Evolutionary conservation across 2,113 vertebrate species (phyloP).

Genomic region (Spea multiplicata): DNA sequence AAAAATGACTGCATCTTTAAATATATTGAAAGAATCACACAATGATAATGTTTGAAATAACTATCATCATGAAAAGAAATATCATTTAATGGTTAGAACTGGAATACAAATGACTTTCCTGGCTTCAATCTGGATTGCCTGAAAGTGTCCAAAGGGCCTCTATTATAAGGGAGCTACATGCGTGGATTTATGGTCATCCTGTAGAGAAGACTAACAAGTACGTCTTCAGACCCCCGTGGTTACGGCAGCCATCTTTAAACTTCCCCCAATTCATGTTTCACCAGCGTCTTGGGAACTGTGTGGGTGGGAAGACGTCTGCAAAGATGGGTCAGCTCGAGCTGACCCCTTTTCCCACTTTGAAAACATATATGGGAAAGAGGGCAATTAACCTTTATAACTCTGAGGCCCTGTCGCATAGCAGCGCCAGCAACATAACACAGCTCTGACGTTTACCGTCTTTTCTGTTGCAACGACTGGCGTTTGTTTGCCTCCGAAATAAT

Average conservation of each 20-base stretch:
- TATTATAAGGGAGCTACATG: no score
- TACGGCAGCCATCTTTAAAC: not conserved
- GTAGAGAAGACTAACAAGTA: no score
- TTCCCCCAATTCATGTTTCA: not conserved
- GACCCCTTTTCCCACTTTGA: slow-evolving; percentile 17
- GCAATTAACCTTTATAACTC: slow-evolving; percentile 43
- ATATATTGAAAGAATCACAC: no score
- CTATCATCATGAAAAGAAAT: no score
- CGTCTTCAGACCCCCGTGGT: not conserved
- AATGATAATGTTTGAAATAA: no score
- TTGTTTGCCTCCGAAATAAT: slow-evolving; percentile 53
- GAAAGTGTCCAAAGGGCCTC: no score
- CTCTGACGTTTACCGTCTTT: slow-evolving; percentile 54
- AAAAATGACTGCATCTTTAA: no score
- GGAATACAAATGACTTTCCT: no score
- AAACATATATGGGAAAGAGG: slow-evolving; percentile 21
- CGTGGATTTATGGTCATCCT: no score
- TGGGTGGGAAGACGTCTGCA: not conserved
- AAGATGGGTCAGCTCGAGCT: slow-evolving; percentile 4
- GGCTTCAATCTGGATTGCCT: no score
- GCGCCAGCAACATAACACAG: slow-evolving; percentile 62
- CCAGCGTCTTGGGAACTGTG: slow-evolving; percentile 3
- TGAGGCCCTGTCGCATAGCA: slow-evolving; percentile 61
- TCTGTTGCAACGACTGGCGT: slow-evolving; percentile 54
- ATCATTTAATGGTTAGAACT: no score